Evolutionary conservation across 2,888 invertebrate genomes (phyloP).

Genomic region (Tryphoninae sp.): DNA sequence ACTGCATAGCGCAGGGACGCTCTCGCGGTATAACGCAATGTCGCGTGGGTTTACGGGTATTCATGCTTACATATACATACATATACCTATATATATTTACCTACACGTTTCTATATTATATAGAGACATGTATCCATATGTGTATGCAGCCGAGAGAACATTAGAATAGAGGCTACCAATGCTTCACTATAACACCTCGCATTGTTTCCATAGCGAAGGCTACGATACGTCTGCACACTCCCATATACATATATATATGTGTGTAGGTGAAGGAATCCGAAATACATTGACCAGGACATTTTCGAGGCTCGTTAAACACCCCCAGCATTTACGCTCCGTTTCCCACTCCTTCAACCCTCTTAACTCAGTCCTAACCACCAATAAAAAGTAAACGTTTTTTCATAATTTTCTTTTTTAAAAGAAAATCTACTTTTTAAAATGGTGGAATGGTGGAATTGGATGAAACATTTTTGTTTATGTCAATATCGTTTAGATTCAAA

Average conservation of each 20-base stretch:
- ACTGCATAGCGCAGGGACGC: constrained; percentile 17
- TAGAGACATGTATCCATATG: no score
- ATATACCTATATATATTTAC: background rate
- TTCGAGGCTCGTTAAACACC: constrained; percentile 45
- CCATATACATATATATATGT: background rate
- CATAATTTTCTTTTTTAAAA: no score
- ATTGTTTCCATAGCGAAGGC: constrained; percentile 43
- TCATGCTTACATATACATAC: background rate
- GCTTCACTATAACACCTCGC: constrained; percentile 33
- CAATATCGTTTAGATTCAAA: no score
- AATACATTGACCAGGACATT: constrained; percentile 40
- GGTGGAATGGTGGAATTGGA: no score
- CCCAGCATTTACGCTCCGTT: constrained; percentile 2
- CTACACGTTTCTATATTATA: background rate
- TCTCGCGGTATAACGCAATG: constrained; percentile 29
- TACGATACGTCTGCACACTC: background rate
- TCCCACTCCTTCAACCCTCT: background rate
- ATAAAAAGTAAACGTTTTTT: no score
- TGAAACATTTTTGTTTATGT: no score
- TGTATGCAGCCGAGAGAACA: background rate
- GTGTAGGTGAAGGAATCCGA: constrained; percentile 39
- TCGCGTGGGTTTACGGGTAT: constrained; percentile 5
- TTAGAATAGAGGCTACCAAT: constrained; percentile 28
- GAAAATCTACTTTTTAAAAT: no score
- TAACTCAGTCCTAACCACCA: background rate